Evolutionary conservation across 2,797 vertebrate species (phyloP).

Genomic region (Chrysocyon brachyurus): DNA sequence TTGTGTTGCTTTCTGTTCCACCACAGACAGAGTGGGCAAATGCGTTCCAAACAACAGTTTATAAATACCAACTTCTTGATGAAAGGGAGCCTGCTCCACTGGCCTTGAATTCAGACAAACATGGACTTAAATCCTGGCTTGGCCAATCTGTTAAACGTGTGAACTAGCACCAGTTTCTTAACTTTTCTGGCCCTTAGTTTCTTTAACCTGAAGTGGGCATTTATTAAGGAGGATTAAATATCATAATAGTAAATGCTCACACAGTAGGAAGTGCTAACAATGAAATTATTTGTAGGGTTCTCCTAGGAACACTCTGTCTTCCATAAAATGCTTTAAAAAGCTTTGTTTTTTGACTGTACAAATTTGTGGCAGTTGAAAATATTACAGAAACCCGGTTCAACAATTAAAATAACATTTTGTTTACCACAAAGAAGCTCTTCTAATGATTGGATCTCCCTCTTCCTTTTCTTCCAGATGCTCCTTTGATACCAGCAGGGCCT

Average conservation of each 20-base stretch:
- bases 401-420: background rate
- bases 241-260: background rate
- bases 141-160: background rate
- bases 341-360: background rate
- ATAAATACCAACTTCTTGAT: background rate
- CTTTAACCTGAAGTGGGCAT: background rate
- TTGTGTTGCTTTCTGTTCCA: background rate
- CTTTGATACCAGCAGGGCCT: constrained; percentile 70
- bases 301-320: rapidly evolving
- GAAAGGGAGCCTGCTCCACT: background rate
- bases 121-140: background rate
- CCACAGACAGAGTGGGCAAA: background rate
- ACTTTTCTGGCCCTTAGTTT: background rate
- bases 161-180: background rate
- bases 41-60: background rate
- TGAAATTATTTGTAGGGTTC: background rate
- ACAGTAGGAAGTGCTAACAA: background rate
- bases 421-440: background rate
- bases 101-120: background rate
- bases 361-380: background rate
- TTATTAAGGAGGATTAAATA: background rate
- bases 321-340: background rate
- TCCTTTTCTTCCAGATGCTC: constrained; percentile 79
- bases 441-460: background rate
- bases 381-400: background rate